Evolutionary conservation across 2,797 vertebrate genomes (phyloP), one percentile per base, ranked within the genome.

Genomic region (Aplochiton taeniatus): DNA sequence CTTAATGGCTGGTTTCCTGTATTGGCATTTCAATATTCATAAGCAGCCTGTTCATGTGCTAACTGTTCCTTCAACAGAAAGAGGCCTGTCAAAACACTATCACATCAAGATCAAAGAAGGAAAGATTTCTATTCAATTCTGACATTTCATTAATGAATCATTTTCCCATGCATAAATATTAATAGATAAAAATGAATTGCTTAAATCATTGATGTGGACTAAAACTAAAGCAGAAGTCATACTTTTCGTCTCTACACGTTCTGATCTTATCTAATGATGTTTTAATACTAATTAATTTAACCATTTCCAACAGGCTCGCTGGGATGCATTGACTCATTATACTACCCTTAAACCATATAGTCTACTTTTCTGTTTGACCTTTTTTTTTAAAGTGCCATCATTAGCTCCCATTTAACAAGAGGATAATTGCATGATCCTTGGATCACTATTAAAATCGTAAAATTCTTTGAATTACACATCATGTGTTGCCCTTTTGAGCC

Each of bases 141-240:
- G 89, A 89, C 83, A 68, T 90, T 89, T 87, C 84, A 90, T 92
- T 90, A 90, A 92, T 92, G 80, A 90, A 89, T 89, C 68, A 89
- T 91, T 89, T 87, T 85, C 75, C 79, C 65, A 68, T 86, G 87
- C 82, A 91, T 92, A 88, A 90, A 91, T 91, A 90, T 92, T 89
- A 90, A 89, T 88, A 87, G 83, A 91, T 89, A 85, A 87, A 92
- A 31, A 90, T 88, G 83, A 91, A 91, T 91, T 90, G 87, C 84
- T 87, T 88, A 85, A 89, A 87, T 90, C 87, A 90, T 84, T 90
- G 85, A 88, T 84, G 90, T 90, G 83, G 82, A 86, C 78, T 58
- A 77, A 86, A 90, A 54, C 87, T 88, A 85, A 90, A 82, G 82
- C 85, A 85, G 82, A 89, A 78, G 78, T 83, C 80, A 65, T 64